Base-by-base conservation (phyloP, 2,797 vertebrate species). In the Lepidocolaptes lacrymiger region DNA sequence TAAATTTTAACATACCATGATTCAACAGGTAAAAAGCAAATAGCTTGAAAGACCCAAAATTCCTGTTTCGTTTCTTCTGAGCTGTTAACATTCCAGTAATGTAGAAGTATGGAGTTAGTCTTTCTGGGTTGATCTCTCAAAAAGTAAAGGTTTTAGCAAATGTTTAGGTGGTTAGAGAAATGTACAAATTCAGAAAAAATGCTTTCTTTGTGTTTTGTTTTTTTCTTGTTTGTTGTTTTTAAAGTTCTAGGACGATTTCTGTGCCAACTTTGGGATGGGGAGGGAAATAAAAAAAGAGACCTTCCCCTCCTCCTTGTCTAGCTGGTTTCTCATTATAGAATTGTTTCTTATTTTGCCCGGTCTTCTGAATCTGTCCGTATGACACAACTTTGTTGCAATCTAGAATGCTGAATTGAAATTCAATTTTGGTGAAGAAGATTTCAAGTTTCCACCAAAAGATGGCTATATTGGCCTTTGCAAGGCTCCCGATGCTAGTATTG, bases 361-460 rank as follows among this genome's bases (percentile, higher is more conserved):
- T 56, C 10, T 77, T 10, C 84, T 89, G 34, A 82, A 67, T 22
- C 20, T 30, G 5, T 84, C 21, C 81, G 0, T 75, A 12, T 82
- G 32, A 84, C 32, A 18, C 13, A 39, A 85, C 69, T 92, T 41
- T 89, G 2, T 85, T 97, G 20, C 64, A n/a, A 96, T 68, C 34
- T 96, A 99, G 99, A 99, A 99, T 89, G 99, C 98, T 71, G 99
- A 99, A 91, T 97, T 99, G 73, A 99, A 99, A 97, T 99, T 99
- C 95, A 99, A 99, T 97, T 99, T 99, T 62, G 99, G 99, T 77
- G 99, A 98, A 77, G 99, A 99, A 68, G 98, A 98, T 11, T 99
- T 99, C 83, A 99, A 99, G 96, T 96, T 98, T 96, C 95, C 98
- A 34, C 99, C 99, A 16, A 99, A 99, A 97, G 98, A 98, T 41